Conservation (phyloP, 2,888 invertebrate species). For the Oligia fasciuncula region DNA sequence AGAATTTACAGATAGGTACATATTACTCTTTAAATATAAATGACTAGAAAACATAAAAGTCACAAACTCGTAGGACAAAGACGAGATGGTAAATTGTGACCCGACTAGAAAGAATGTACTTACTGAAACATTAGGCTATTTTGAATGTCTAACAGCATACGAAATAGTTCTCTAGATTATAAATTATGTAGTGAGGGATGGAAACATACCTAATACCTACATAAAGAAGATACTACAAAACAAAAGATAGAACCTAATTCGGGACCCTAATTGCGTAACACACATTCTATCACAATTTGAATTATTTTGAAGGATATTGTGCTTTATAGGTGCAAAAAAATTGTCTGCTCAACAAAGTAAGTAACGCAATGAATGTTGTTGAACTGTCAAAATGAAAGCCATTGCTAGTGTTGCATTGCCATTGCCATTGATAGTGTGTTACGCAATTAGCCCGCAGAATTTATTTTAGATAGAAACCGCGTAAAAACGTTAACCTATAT, state of each 20-base stretch:
- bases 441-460: background rate
- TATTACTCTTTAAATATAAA: slow-evolving; percentile 24
- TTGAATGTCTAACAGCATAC: slow-evolving; percentile 59
- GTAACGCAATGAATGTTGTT: background rate
- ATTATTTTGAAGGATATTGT: background rate
- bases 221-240: slow-evolving; percentile 15
- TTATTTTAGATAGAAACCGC: slow-evolving; percentile 19
- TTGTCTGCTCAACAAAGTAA: background rate
- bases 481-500: slow-evolving; percentile 50
- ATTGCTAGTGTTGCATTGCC: background rate
- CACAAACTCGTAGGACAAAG: slow-evolving; percentile 21
- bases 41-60: slow-evolving; percentile 47
- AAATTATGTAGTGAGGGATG: slow-evolving; percentile 55
- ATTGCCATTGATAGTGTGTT: background rate
- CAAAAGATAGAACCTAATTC: slow-evolving; percentile 11
- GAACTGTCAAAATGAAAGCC: background rate
- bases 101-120: slow-evolving; percentile 43
- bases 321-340: background rate
- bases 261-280: background rate
- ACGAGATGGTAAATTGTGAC: slow-evolving; percentile 33
- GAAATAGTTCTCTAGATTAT: slow-evolving; percentile 56
- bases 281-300: background rate
- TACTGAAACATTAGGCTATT: slow-evolving; percentile 52
- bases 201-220: slow-evolving; percentile 1
- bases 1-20: slow-evolving; percentile 27